Percentiles rank a stretch among this genome's conserved stretches.
These are phyloP conservation scores for Tetrax tetrax DNA, from an alignment of 2,113 vertebrate species.

Conservation along the genomic window DNA sequence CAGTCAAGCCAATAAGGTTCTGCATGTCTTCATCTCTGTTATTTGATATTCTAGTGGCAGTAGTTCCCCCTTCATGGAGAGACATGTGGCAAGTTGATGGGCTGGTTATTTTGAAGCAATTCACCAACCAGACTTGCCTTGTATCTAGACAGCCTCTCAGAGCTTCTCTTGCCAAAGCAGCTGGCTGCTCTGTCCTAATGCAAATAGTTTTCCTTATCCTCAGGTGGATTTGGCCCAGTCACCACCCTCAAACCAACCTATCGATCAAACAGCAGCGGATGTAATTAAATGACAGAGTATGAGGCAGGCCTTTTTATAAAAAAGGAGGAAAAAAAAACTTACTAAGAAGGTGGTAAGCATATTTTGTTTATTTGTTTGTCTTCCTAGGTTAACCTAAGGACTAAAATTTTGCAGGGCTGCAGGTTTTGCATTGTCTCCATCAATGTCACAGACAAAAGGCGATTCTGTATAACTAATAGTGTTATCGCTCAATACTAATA, in stretches of 20 bases:
- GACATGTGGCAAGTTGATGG: rapidly evolving
- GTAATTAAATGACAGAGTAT: not conserved
- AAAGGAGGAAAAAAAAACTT: not conserved
- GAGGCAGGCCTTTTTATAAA: not conserved
- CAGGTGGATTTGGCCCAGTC: not conserved
- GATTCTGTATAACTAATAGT: not conserved
- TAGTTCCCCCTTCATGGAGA: not conserved
- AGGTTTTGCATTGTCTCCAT: not conserved
- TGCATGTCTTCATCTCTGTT: not conserved
- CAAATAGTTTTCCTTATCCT: not conserved
- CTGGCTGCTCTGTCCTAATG: not conserved
- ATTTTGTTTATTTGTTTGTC: not conserved
- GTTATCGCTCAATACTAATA: not conserved
- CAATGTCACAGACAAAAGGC: not conserved
- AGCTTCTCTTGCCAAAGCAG: not conserved
- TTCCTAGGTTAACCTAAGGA: not conserved
- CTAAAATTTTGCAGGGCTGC: not conserved
- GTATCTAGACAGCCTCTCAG: not conserved
- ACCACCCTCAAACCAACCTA: not conserved
- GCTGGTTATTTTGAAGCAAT: not conserved
- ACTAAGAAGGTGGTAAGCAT: not conserved
- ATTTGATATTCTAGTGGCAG: not conserved
- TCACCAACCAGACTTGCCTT: not conserved
- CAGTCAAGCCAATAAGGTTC: not conserved
- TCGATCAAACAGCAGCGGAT: not conserved